Evolutionary conservation across 2,797 vertebrate species (phyloP), one percentile per base, ranked within the genome.

Genomic region (Pseudomugil gertrudae): DNA sequence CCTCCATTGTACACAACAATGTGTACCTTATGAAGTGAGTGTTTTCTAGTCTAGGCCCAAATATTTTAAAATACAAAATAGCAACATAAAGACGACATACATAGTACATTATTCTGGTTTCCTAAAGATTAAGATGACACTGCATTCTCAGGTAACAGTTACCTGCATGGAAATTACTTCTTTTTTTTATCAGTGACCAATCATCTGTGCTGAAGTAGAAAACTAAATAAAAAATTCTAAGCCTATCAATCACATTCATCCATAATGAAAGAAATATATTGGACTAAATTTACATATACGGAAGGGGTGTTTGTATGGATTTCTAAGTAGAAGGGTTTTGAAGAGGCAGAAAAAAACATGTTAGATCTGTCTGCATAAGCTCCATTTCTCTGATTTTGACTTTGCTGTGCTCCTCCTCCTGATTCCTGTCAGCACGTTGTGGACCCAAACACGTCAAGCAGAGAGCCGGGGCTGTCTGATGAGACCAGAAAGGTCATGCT

Each of bases 401-500:
- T 67, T 29, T 0, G 5, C 63, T 66, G 64, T 63, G 50, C 64
- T 74, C 80, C 73, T 84, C 81, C 79, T 78, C 63, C 63, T 0
- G 77, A 84, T 79, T 81, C 72, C 81, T 89, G 87, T 90, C 89
- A 88, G 85, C 80, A 62, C 68, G 78, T 11, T 47, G 63, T 36
- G 84, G 79, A 87, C 81, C 70, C 78, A 80, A 86, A 90, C 83
- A 74, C 83, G 76, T 89, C 86, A 80, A 69, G 78, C 80, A 75
- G 88, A 89, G 84, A 88, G 85, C 73, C 76, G 40, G n/a, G 74
- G 80, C 77, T 67, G 79, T 74, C 77, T 80, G 83, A 87, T 69
- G 85, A 79, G 83, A 88, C 77, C 74, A 68, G 47, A 88, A 84
- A 89, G 90, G 90, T 91, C 89, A 91, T 61, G 89, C 82, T 83